Base-by-base conservation (phyloP, 2,113 vertebrate species). In the Uria aalge region DNA sequence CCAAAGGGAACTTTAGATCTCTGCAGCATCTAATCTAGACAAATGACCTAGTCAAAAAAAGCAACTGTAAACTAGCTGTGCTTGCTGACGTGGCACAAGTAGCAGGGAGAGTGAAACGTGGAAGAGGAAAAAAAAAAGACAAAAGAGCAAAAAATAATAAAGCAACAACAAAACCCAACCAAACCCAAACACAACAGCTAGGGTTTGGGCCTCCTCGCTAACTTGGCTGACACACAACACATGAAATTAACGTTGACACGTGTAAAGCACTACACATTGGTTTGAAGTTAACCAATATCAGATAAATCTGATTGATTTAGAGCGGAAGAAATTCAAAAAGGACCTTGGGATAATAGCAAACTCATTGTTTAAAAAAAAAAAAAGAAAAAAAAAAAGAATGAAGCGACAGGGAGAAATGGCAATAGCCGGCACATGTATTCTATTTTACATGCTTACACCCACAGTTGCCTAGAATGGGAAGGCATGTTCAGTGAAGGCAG, bases 1-100 rank as follows among this genome's bases (percentile, higher is more conserved):
- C 22, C 95, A 83, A 93, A 94, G 90, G 66, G 55, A 43, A 55
- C 87, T 64, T 62, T 68, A 94, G 81, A 81, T 59, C 59, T 73
- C 92, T 57, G 53, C 79, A 76, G 92, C 57, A 82, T 90, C 97
- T 98, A 97, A 98, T 98, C 87, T 73, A 98, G 98, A 98, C 97
- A 97, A 98, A 98, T 92, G 97, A 97, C 95, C 95, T 56, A 96
- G 92, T 95, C 90, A 85, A 79, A 95, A 79, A 81, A 79, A 82
- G 89, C 85, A 57, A 96, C 95, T 90, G 88, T 45, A 63, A 84
- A 96, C 85, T 72, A 85, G 86, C 81, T 62, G 59, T 66, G 96
- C 94, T 71, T 97, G 98, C 97, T 98, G 98, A 98, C 97, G 22
- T 0, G 59, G 93, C 95, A 96, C 89, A 97, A 96, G 96, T 83